Conservation (phyloP, 37 sponge, comb jelly and placozoan species). For the Tethya wilhelma region DNA sequence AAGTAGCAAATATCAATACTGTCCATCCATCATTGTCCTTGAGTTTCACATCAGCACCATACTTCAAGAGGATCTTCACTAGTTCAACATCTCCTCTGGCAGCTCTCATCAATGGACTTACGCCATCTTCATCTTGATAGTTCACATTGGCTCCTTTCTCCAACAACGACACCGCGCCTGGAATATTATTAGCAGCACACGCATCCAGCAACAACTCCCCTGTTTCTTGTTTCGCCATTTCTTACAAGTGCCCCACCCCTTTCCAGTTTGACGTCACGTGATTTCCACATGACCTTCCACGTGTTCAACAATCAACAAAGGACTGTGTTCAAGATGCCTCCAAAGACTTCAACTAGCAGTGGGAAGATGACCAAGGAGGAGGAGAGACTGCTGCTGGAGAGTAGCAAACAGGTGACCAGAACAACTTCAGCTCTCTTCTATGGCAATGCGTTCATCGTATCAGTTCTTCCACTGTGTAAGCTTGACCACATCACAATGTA, state of each 20-base stretch:
- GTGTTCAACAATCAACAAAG: background rate
- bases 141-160: no score
- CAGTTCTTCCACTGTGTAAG: slow-evolving; percentile 90
- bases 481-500: background rate
- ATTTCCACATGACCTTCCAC: background rate
- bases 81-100: background rate
- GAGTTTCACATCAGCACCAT: background rate
- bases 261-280: background rate
- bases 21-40: background rate
- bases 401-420: slow-evolving; percentile 78
- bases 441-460: slow-evolving; percentile 94
- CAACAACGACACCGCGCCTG: no score
- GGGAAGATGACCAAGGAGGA: slow-evolving; percentile 82
- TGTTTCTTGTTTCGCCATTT: no score
- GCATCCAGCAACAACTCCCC: no score
- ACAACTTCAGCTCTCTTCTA: slow-evolving; percentile 92
- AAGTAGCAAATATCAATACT: background rate
- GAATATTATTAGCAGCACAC: no score
- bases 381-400: slow-evolving; percentile 83
- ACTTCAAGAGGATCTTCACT: background rate
- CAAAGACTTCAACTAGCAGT: background rate
- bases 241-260: no score
- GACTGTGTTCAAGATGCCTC: slow-evolving; percentile 17
- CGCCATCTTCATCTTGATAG: no score
- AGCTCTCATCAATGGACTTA: no score